Conservation (phyloP, 2,888 invertebrate genomes). For the Rhingia campestris region DNA sequence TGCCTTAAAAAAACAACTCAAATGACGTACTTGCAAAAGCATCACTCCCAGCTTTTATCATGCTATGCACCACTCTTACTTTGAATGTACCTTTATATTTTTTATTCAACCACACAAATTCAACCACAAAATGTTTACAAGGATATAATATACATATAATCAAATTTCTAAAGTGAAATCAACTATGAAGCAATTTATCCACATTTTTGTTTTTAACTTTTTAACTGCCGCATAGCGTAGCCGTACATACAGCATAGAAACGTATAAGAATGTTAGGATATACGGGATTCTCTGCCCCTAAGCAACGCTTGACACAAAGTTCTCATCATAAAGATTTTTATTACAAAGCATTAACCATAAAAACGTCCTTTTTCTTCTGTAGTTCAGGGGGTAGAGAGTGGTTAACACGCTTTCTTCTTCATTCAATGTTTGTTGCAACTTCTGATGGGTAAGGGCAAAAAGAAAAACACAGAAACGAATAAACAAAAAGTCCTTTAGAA, state of each 20-base stretch:
- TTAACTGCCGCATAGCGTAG: background rate
- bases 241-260: background rate
- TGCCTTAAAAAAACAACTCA: too few relatives aligned
- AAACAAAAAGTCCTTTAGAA: slow-evolving; percentile 39
- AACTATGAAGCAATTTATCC: slow-evolving; percentile 48
- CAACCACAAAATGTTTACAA: too few relatives aligned
- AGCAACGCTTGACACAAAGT: slow-evolving; percentile 18
- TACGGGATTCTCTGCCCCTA: background rate
- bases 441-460: background rate
- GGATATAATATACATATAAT: slow-evolving; percentile 1
- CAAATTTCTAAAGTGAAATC: slow-evolving; percentile 44
- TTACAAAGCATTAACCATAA: slow-evolving; percentile 37
- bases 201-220: slow-evolving; percentile 20
- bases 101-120: too few relatives aligned
- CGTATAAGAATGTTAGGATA: background rate
- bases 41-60: too few relatives aligned
- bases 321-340: slow-evolving; percentile 39
- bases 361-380: slow-evolving; percentile 1
- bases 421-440: background rate
- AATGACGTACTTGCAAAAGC: too few relatives aligned
- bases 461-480: background rate
- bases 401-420: slow-evolving; percentile 17
- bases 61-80: too few relatives aligned
- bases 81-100: too few relatives aligned
- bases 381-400: background rate